These are phyloP conservation scores for human DNA, from an alignment of 2,113 vertebrate genomes.

Conservation along the genomic window GRCh38 chr2:153900001-153900500, in stretches of 20 bases:
- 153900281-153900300: background rate
- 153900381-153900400: conserved; percentile 48
- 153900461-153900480: conserved; percentile 28
- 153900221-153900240: conserved; percentile 18
- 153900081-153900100: too few species aligned
- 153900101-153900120: too few species aligned
- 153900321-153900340: conserved; percentile 4
- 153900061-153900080: too few species aligned
- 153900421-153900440: conserved; percentile 43
- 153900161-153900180: background rate
- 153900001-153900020: too few species aligned
- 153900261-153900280: background rate
- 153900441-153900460: conserved; percentile 49
- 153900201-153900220: background rate
- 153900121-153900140: too few species aligned
- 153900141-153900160: background rate
- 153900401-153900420: conserved; percentile 25
- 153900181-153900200: background rate
- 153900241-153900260: conserved; percentile 40
- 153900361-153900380: background rate
- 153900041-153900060: too few species aligned
- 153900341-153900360: background rate
- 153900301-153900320: conserved; percentile 52
- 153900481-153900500: conserved; percentile 46
- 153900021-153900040: too few species aligned